phyloP scores from a whole-genome alignment of 2,888 invertebrate genomes.

The Cheiracanthium punctorium region DNA sequence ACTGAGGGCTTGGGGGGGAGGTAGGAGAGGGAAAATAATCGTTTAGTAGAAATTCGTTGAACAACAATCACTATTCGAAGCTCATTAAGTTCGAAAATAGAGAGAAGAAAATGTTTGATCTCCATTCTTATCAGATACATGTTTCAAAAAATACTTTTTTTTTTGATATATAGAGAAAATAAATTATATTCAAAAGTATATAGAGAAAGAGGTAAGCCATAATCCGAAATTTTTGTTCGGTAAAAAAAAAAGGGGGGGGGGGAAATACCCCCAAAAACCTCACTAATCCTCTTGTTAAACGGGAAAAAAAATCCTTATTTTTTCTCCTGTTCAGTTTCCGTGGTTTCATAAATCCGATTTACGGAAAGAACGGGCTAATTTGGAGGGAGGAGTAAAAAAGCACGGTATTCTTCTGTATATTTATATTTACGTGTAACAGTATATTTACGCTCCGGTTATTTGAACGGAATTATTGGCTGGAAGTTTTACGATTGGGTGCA shows the following conservation, averaged over 20 bases:
- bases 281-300: conserved; percentile 65
- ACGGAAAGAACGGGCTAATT: conserved; percentile 47
- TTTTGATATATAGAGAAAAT: not conserved
- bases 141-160: not conserved
- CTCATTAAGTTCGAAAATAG: conserved; percentile 1
- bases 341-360: conserved; percentile 59
- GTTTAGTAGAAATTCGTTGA: not conserved
- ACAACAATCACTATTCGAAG: not conserved
- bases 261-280: too few relatives aligned
- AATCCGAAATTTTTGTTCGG: conserved; percentile 35
- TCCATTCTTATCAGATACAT: not conserved
- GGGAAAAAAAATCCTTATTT: conserved; percentile 24
- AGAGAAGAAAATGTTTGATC: not conserved
- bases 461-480: conserved; percentile 4
- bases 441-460: conserved; percentile 42
- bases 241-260: too few relatives aligned
- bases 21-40: not conserved
- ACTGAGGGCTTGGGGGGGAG: too few relatives aligned
- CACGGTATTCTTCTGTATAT: not conserved
- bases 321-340: conserved; percentile 6
- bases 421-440: not conserved
- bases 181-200: not conserved
- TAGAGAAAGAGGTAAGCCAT: conserved; percentile 33
- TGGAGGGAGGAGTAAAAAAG: not conserved
- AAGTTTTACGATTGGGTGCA: conserved; percentile 1